Evolutionary conservation across 2,797 vertebrate genomes (phyloP), one percentile per base, ranked within the genome.

Genomic region (Onychomys arenicola): DNA sequence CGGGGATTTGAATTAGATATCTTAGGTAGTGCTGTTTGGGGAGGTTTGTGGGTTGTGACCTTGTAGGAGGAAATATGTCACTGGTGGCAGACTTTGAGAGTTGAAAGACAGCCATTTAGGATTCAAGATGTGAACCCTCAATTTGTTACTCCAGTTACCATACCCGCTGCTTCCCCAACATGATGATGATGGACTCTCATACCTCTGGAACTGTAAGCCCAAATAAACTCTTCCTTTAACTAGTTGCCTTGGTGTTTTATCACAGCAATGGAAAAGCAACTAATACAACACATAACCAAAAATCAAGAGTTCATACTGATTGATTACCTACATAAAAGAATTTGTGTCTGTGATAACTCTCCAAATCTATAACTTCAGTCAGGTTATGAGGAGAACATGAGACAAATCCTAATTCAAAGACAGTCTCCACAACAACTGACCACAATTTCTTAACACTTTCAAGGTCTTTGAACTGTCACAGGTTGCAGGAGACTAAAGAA

Each of bases 371-470:
- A 91, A 87, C 23, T 0, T 27, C 11, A 82, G 32, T 55, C 27
- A 75, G 52, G 89, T 86, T 43, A 1, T 83, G 4, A n/a, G 5
- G 27, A 43, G 4, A 90, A 34, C 34, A 93, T 49, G 8, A 92
- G 63, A 46, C 49, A 96, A 93, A 80, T 2, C 0, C 25, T 52
- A 82, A 95, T 75, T 91, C 16, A 97, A 32, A 25, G 10, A 52
- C 23, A 88, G 34, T 71, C 59, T 76, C 87, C 19, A 83, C 90
- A 93, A 90, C 23, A 87, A n/a, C 40, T 80, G 32, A 80, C 3
- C 4, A 73, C 13, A 84, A 87, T 8, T 84, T 17, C n/a, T 86
- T 94, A 82, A 89, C 92, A 67, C 6, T 76, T 16, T 89, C 21
- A 59, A 77, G 3, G 13, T 90, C 34, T 81, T 90, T 83, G 27